Evolutionary conservation across 2,113 vertebrate genomes (phyloP).

Genomic region (Erythrocercus mccallii): DNA sequence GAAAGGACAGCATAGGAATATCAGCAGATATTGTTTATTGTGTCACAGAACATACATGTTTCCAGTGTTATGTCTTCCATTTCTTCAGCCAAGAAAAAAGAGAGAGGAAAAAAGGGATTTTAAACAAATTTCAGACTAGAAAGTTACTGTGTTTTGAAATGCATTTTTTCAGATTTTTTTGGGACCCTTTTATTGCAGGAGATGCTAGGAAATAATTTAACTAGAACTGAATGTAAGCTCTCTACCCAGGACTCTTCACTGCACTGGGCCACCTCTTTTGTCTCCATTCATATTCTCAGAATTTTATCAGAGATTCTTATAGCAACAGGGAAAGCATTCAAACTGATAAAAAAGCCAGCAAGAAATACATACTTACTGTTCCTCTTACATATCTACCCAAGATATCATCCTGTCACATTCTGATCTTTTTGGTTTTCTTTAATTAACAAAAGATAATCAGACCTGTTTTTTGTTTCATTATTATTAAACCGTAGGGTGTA

Average conservation of each 20-base stretch:
- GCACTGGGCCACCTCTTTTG: neutral
- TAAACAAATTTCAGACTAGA: neutral
- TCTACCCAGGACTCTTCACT: neutral
- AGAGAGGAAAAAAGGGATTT: neutral
- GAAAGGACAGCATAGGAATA: neutral
- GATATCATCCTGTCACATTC: neutral
- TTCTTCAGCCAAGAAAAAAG: neutral
- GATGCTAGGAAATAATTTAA: neutral
- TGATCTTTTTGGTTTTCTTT: neutral
- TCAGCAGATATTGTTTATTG: neutral
- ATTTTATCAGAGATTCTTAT: neutral
- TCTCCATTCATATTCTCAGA: neutral
- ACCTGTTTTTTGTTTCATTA: neutral
- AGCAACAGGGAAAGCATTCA: neutral
- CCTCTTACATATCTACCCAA: neutral
- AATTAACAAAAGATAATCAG: neutral
- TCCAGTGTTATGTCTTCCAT: neutral
- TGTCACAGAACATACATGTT: neutral
- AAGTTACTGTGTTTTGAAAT: neutral
- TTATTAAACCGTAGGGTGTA: neutral
- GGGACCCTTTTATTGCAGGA: neutral
- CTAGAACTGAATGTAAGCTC: neutral
- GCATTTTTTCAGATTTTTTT: neutral
- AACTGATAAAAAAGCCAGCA: neutral
- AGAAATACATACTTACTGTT: neutral